Base-by-base conservation (phyloP, 92 coral and sea anemone genomes). In the Actinernus sp. region DNA sequence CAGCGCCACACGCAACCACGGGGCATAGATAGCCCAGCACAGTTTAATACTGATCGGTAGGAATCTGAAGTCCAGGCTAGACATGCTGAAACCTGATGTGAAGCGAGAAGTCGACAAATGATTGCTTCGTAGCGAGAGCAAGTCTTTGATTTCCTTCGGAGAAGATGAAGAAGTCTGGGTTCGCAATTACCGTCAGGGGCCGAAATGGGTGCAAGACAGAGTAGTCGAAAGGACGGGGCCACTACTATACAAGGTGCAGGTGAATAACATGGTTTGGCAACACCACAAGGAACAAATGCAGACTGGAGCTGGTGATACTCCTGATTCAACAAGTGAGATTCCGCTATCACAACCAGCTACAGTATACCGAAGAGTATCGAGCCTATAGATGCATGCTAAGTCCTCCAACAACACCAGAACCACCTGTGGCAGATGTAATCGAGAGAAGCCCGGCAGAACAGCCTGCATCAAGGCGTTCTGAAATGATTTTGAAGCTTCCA, bases 21-120 rank as follows among this genome's bases (percentile, higher is more conserved):
- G 85, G 44, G 13, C 61, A 33, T 27, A 80, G 79, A n/a, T n/a
- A n/a, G n/a, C 53, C 79, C 74, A 17, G 74, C 87, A 20, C 79
- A 68, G 47, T 55, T 54, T n/a, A n/a, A n/a, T n/a, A 3, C 71
- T 80, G 9, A 26, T 64, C 49, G 43, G 48, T 37, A 43, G 82
- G 49, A 73, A 73, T 36, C 61, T 53, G 38, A 60, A 37, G 63
- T 59, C 80, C 29, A 49, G 71, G 52, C 62, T 60, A 26, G 71
- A 61, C 30, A 69, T 73, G 37, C 45, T 73, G 12, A 61, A 49
- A 63, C 80, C 80, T 6, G 60, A 50, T 38, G 28, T 61, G 22
- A 60, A 73, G 67, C 48, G 71, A 52, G 31, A 38, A 54, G 82
- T 75, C 33, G 59, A 75, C 29, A 55, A 57, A 21, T 63, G 55